Conservation (phyloP, 2,888 invertebrate genomes). For the Seira sanloemensis region DNA sequence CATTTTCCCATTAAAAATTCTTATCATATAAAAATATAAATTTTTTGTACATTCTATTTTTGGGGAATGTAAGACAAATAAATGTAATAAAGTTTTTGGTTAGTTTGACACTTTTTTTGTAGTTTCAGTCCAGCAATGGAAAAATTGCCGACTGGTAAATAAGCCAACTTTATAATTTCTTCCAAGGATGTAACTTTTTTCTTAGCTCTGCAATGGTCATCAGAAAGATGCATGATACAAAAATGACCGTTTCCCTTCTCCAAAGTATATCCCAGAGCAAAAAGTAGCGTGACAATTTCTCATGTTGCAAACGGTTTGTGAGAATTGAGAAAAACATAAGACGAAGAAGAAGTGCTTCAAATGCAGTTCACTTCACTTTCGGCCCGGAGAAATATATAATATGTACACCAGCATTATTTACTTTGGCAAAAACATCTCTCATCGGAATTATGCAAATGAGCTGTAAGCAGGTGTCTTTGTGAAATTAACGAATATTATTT, state of each 20-base stretch:
- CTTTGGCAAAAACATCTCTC: conserved; percentile 25
- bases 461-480: conserved; percentile 43
- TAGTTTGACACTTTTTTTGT: no score
- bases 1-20: no score
- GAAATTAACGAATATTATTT: conserved; percentile 29
- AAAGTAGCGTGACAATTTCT: conserved; percentile 27
- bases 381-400: neutral
- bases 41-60: no score
- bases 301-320: conserved; percentile 26
- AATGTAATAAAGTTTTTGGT: no score
- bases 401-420: conserved; percentile 32
- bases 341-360: neutral
- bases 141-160: no score
- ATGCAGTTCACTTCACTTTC: neutral
- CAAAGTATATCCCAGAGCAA: neutral
- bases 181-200: neutral
- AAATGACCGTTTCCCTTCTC: conserved; percentile 8
- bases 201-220: neutral
- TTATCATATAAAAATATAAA: no score
- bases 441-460: conserved; percentile 53
- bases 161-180: no score
- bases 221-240: neutral
- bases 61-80: no score
- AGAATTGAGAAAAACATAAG: neutral
- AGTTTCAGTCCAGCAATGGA: no score